Base-by-base conservation (phyloP, 1,140 invertebrate species). In the Caenorhabditis inopinata region DNA sequence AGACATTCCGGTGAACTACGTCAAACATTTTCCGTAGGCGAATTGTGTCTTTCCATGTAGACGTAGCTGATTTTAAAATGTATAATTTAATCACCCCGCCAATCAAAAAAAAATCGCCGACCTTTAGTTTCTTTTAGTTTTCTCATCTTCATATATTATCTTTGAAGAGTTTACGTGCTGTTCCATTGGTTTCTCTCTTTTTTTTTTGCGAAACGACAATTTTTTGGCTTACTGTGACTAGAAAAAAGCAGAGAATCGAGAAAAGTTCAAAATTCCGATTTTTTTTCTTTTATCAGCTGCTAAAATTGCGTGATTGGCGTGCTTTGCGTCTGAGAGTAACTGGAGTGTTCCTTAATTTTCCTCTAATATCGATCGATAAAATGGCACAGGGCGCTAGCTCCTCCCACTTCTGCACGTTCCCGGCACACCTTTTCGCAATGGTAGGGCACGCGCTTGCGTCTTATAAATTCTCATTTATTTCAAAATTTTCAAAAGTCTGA, bases 71-170 rank as follows among this genome's bases (percentile, higher is more conserved):
- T n/a, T n/a, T n/a, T n/a, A n/a, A n/a, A n/a, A n/a, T n/a, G n/a
- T n/a, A n/a, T n/a, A 21, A 2, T 42, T 68, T 68, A n/a, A 38
- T 38, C 32, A 38, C n/a, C 23, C 16, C n/a, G 32, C 21, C 58
- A 38, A 68, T 68, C 58, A 68, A 53, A 48, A n/a, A 23, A n/a
- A 32, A 68, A 68, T 68, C n/a, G n/a, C n/a, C n/a, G 58, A 68
- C n/a, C 58, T 68, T 42, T n/a, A 68, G 58, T 38, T 42, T 68
- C 32, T 38, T n/a, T 18, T 11, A 7, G 21, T 16, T 62, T 62
- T 62, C 53, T 62, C 27, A 58, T n/a, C n/a, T n/a, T 58, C 51
- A 32, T 0, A 68, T 9, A 25, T 18, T 68, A 38, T 68, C 58
- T 68, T 68, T 58, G 25, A 58, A 58, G 46, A 47, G 46, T 47